Percentiles rank a stretch among this genome's conserved stretches.
phyloP scores from a whole-genome alignment of 2,888 invertebrate species.

The Neocrepidodera transversa region DNA sequence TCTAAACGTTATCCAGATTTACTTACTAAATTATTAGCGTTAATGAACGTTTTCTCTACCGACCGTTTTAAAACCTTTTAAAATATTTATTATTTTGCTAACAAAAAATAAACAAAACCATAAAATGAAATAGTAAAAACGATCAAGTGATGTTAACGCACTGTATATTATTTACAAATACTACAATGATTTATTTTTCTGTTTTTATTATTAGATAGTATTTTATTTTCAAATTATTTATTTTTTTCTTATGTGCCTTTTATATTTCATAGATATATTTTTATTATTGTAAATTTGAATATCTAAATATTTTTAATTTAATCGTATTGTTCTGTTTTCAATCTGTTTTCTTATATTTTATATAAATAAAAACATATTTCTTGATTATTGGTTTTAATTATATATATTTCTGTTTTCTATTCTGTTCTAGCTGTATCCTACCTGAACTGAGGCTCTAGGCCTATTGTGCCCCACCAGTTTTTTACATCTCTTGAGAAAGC shows the following conservation, averaged over 20 bases:
- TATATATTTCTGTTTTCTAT: neutral
- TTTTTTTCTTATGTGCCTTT: conserved; percentile 40
- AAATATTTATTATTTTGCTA: no score
- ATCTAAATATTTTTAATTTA: conserved; percentile 31
- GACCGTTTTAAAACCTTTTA: no score
- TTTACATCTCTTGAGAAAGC: no score
- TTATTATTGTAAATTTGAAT: conserved; percentile 32
- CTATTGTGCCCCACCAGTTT: no score
- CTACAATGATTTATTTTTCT: neutral
- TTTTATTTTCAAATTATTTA: conserved; percentile 37
- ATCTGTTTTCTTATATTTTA: conserved; percentile 37
- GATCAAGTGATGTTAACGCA: neutral
- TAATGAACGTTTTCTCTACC: no score
- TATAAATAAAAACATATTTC: conserved; percentile 37
- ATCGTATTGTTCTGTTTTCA: conserved; percentile 35
- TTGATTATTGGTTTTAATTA: neutral
- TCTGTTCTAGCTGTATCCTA: no score
- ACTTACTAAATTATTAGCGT: no score
- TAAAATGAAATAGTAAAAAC: neutral
- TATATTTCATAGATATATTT: conserved; percentile 37
- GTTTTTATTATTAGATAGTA: conserved; percentile 20
- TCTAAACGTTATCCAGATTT: no score
- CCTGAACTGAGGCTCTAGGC: no score
- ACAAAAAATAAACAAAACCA: no score
- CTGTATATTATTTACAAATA: conserved; percentile 18